Conservation (phyloP, 2,888 invertebrate species). For the Leptinotarsa peninsularis region DNA sequence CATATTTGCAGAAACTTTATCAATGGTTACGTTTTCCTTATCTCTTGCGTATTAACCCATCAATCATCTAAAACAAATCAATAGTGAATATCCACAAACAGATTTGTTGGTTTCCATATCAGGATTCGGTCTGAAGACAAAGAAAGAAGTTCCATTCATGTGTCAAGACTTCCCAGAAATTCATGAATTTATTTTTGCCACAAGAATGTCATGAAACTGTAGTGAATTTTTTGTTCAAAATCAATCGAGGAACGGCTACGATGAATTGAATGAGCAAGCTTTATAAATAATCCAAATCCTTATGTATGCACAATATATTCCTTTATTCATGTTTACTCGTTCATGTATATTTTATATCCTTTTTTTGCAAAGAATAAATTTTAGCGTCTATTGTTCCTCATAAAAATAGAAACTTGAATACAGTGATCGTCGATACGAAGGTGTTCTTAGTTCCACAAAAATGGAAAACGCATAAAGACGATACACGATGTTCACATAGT, state of each 20-base stretch:
- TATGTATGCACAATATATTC: conserved; percentile 15
- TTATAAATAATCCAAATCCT: conserved; percentile 9
- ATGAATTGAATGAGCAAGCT: not conserved
- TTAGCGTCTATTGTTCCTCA: conserved; percentile 1
- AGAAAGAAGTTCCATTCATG: conserved; percentile 6
- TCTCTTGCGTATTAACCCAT: not conserved
- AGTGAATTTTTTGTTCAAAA: not conserved
- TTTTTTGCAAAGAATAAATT: conserved; percentile 1
- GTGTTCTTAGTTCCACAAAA: not conserved
- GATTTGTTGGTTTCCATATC: not conserved
- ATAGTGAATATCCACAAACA: not conserved
- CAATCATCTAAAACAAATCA: too few relatives aligned
- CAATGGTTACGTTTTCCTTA: not conserved
- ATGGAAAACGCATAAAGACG: not conserved
- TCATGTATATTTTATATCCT: conserved; percentile 4
- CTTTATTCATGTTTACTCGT: conserved; percentile 6
- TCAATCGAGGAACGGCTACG: not conserved
- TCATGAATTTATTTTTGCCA: not conserved
- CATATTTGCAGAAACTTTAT: too few relatives aligned
- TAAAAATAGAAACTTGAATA: conserved; percentile 1
- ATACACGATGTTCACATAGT: not conserved
- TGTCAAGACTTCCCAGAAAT: not conserved
- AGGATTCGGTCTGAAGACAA: not conserved
- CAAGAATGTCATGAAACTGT: not conserved
- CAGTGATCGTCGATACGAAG: not conserved